phyloP scores from a whole-genome alignment of 2,797 vertebrate genomes.

The Sebastes matsubarae region DNA sequence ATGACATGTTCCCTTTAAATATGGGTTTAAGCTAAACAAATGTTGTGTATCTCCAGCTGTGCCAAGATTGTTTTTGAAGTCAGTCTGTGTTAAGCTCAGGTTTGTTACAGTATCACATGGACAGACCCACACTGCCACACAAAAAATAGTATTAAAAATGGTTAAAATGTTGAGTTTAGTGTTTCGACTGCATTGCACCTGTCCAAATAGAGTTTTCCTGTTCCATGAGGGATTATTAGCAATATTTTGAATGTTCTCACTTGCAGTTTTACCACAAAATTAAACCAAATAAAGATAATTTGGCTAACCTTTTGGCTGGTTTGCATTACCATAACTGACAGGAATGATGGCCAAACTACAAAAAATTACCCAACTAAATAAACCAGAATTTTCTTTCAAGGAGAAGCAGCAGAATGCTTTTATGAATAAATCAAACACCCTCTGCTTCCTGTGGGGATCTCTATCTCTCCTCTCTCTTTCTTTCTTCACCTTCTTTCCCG shows the following conservation, averaged over 20 bases:
- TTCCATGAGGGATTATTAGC: background rate
- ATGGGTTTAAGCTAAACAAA: fast-evolving
- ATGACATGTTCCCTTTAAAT: too few species aligned
- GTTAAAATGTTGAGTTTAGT: background rate
- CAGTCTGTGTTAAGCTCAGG: background rate
- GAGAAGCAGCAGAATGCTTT: background rate
- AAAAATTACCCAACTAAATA: background rate
- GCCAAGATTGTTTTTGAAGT: background rate
- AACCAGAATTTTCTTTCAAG: background rate
- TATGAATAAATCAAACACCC: background rate
- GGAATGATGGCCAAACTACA: background rate
- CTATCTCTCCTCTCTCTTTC: background rate
- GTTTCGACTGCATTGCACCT: background rate
- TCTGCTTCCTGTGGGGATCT: background rate
- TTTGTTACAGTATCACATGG: background rate
- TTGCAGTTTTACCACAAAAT: background rate
- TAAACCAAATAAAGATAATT: background rate
- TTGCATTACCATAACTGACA: background rate
- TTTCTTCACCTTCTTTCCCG: conserved; percentile 14
- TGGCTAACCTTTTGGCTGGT: background rate
- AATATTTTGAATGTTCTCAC: background rate
- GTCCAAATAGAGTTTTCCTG: background rate
- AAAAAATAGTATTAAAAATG: background rate
- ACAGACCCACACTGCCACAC: background rate
- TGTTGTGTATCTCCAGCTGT: background rate